phyloP scores from a whole-genome alignment of 2,113 vertebrate species.

The Helogale parvula region DNA sequence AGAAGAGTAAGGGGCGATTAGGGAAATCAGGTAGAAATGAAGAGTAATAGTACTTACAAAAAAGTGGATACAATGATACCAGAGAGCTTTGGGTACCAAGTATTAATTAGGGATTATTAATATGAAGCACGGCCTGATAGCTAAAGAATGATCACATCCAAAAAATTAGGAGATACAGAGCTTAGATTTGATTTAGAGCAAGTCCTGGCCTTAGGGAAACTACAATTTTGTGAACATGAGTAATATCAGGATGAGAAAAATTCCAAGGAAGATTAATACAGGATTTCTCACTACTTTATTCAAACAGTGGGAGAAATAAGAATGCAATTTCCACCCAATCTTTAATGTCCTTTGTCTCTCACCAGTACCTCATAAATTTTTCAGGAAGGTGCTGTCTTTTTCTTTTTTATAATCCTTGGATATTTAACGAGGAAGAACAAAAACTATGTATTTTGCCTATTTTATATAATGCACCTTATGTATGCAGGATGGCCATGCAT shows the following conservation, averaged over 20 bases:
- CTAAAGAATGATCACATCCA: background rate
- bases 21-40: background rate
- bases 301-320: background rate
- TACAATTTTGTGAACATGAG: background rate
- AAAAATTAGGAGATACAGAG: background rate
- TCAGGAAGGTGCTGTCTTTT: background rate
- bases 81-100: background rate
- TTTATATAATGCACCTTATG: background rate
- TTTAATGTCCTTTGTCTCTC: background rate
- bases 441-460: background rate
- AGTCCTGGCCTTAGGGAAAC: background rate
- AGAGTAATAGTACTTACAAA: background rate
- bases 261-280: background rate
- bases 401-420: background rate
- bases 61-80: background rate
- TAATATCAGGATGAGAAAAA: constrained; percentile 10
- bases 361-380: background rate
- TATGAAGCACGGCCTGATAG: background rate
- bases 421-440: constrained; percentile 19
- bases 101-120: background rate
- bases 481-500: background rate
- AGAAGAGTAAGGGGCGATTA: background rate
- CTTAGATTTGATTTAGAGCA: background rate
- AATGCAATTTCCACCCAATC: background rate
- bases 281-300: background rate